Evolutionary conservation across 1,140 invertebrate genomes (phyloP), one percentile per base, ranked within the genome.

Genomic region (Notospermus geniculatus): DNA sequence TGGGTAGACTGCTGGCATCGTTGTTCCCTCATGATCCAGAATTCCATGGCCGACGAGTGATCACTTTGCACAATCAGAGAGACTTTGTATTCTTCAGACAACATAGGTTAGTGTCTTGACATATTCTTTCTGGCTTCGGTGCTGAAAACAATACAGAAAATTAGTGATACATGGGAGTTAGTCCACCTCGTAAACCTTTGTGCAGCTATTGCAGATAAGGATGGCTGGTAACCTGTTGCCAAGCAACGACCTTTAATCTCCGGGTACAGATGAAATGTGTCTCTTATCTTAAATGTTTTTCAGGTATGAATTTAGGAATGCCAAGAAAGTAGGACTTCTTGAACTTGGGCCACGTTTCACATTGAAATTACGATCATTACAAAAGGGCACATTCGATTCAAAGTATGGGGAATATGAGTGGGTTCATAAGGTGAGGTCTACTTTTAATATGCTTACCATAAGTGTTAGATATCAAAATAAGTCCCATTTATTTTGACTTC

Each of bases 81-180:
- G 97, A 99, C 84, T 99, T 95, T 72, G 95, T 99, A 72, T 99
- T 99, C 81, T 97, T 99, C 74, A 86, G 97, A 57, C 95, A 99
- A 83, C 96, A 99, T 80, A 89, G 93, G 91, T 95, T 81, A 79
- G 70, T 23, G 5, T 5, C 5, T 19, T 11, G 39, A 17, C 36
- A 25, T n/a, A n/a, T n/a, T n/a, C n/a, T n/a, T n/a, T n/a, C n/a
- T n/a, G n/a, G n/a, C n/a, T n/a, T n/a, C n/a, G n/a, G n/a, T n/a
- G n/a, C n/a, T n/a, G n/a, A n/a, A n/a, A n/a, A n/a, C n/a, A n/a
- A n/a, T n/a, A n/a, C n/a, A n/a, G n/a, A n/a, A n/a, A n/a, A n/a
- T n/a, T n/a, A n/a, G n/a, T n/a, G n/a, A n/a, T n/a, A n/a, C n/a
- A n/a, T n/a, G n/a, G n/a, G n/a, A n/a, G n/a, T n/a, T n/a, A n/a